A percentile compares a stretch with the other conserved stretches of the same genome.
Conservation (phyloP, 1,140 invertebrate genomes). For the Medauroidea extradentata region DNA sequence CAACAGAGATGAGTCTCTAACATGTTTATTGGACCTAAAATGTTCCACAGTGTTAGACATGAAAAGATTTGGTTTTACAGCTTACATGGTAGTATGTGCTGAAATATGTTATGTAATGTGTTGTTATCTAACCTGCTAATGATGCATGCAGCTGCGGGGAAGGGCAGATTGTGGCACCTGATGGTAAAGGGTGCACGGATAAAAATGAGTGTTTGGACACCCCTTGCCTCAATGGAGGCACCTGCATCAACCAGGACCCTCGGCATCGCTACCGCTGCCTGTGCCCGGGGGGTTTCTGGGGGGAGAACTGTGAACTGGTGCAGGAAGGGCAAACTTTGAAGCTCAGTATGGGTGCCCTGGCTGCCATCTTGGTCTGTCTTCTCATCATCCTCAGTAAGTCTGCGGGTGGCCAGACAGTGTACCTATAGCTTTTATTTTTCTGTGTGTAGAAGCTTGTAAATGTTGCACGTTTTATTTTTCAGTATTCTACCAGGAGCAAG, state of each 20-base stretch:
- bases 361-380: constrained; percentile 89
- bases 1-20: no score
- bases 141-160: constrained; percentile 72
- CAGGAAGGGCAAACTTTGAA: constrained; percentile 90
- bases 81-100: background rate
- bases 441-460: no score
- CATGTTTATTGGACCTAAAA: no score
- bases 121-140: background rate
- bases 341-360: constrained; percentile 88
- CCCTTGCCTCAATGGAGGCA: constrained; percentile 86
- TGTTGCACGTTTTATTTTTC: no score
- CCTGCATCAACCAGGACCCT: constrained; percentile 85
- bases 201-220: constrained; percentile 90
- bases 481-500: no score
- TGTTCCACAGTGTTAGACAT: background rate
- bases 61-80: background rate
- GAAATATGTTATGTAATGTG: background rate
- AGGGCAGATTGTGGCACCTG: constrained; percentile 79
- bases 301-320: constrained; percentile 88
- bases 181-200: constrained; percentile 87
- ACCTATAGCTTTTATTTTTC: no score
- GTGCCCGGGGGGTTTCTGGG: constrained; percentile 88
- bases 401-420: no score
- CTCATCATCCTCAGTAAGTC: constrained; percentile 89
- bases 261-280: constrained; percentile 74